Evolutionary conservation across 2,888 invertebrate genomes (phyloP).

Genomic region (Serrognathus titanus): DNA sequence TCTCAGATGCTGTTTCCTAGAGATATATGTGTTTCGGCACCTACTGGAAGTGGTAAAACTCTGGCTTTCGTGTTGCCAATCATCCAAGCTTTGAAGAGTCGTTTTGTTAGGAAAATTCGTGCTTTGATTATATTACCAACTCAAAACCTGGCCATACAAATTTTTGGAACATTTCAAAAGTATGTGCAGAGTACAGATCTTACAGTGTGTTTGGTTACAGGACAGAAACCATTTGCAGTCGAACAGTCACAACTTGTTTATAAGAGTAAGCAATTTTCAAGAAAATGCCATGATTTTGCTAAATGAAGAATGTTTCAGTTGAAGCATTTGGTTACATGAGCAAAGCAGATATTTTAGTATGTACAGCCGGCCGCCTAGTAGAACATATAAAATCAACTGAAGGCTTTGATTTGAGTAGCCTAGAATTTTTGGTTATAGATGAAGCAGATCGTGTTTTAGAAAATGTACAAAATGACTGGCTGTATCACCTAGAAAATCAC

Average conservation of each 20-base stretch:
- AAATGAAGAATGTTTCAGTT: constrained; percentile 48
- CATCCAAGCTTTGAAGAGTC: constrained; percentile 60
- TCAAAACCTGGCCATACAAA: constrained; percentile 86
- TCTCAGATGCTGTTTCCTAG: constrained; percentile 67
- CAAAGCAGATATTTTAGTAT: constrained; percentile 80
- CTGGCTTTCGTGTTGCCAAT: constrained; percentile 91
- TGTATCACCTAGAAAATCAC: constrained; percentile 73
- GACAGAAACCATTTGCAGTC: constrained; percentile 62
- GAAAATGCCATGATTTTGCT: not conserved
- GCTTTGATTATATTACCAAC: constrained; percentile 92
- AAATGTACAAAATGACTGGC: constrained; percentile 88
- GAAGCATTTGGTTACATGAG: constrained; percentile 57
- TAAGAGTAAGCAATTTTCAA: constrained; percentile 46
- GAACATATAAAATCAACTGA: constrained; percentile 85
- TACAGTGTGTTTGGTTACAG: constrained; percentile 67
- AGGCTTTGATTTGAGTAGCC: constrained; percentile 68
- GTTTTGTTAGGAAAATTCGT: constrained; percentile 55
- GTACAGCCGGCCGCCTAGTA: constrained; percentile 89
- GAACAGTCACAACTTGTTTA: constrained; percentile 65
- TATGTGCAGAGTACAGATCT: constrained; percentile 67
- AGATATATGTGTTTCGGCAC: constrained; percentile 94
- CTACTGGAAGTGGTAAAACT: constrained; percentile 98
- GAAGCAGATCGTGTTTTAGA: constrained; percentile 96
- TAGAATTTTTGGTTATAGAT: constrained; percentile 86
- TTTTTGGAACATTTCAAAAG: constrained; percentile 75